A percentile compares a stretch with the other conserved stretches of the same genome.
phyloP scores from a whole-genome alignment of 2,888 invertebrate genomes.

The Calephelis perditalis region DNA sequence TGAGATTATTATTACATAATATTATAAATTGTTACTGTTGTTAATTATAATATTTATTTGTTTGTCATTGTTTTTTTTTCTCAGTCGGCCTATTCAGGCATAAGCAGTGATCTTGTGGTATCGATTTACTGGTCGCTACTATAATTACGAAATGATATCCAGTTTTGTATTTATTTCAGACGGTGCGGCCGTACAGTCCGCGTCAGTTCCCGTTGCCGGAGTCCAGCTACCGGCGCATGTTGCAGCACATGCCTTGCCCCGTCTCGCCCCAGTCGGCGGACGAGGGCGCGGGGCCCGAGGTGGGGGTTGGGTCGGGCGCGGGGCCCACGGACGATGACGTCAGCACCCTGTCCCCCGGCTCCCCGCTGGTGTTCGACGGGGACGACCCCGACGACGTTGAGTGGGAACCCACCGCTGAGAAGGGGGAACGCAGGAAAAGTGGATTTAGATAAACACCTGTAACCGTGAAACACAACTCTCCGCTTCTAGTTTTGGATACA shows the following conservation, averaged over 20 bases:
- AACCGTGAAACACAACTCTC: too few relatives aligned
- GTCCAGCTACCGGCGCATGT: constrained; percentile 82
- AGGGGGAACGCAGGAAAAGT: constrained; percentile 45
- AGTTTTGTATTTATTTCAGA: constrained; percentile 45
- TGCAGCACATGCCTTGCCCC: constrained; percentile 83
- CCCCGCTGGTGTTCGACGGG: constrained; percentile 75
- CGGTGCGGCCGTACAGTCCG: constrained; percentile 85
- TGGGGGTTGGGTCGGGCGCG: background rate
- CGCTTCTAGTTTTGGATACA: too few relatives aligned
- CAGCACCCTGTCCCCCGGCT: constrained; percentile 49
- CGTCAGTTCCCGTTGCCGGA: constrained; percentile 86
- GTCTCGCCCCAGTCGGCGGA: constrained; percentile 26
- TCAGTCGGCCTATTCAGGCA: too few relatives aligned
- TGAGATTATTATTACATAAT: too few relatives aligned
- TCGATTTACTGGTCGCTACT: too few relatives aligned
- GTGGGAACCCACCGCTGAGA: constrained; percentile 80
- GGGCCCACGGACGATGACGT: constrained; percentile 29
- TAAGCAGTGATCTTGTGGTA: too few relatives aligned
- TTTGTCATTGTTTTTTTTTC: too few relatives aligned
- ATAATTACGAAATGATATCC: too few relatives aligned
- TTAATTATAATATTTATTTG: too few relatives aligned
- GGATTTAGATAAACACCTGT: constrained; percentile 40
- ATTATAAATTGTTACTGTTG: too few relatives aligned
- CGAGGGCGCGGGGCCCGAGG: too few relatives aligned
- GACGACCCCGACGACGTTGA: constrained; percentile 93